Evolutionary conservation across 2,113 vertebrate species (phyloP), one percentile per base, ranked within the genome.

Genomic region (Drymodes brunneopygia): DNA sequence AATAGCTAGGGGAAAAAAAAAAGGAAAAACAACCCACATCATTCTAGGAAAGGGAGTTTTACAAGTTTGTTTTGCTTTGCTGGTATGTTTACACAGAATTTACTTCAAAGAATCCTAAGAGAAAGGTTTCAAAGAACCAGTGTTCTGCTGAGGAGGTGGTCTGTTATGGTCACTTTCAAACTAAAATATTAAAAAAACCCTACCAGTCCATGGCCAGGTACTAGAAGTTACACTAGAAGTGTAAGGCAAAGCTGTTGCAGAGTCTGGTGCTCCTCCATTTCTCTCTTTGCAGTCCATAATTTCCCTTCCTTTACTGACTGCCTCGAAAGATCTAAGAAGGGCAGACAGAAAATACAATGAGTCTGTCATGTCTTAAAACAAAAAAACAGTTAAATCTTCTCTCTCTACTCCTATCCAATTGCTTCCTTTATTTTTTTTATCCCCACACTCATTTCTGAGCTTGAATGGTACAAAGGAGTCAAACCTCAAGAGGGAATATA

Each of bases 11-110:
- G 7, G 1, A 3, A 2, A 3, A 3, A 40, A 31, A 5, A 15
- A 8, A 4, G 3, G 15, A 4, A 14, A 28, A 33, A 11, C 2
- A 38, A 4, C 0, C 0, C 9, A 11, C 10, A 74, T 21, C 14
- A 16, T 72, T 38, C 15, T 22, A 44, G 21, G 3, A 75, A 88
- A 42, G 11, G 8, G 5, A 38, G 42, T 74, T 35, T 81, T 66
- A 38, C 8, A 53, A 17, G 27, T 45, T 47, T n/a, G 20, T 17
- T 77, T 58, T 31, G 21, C 11, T 77, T 58, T 31, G 18, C 11
- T 45, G 11, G 3, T 35, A 24, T 58, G 9, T 64, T 85, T 90
- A 54, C 23, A 42, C 12, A 72, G 13, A 58, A 50, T 64, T 54
- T 67, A 54, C 19, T 51, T 47, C 23, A 42, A 81, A 84, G 25